These are phyloP conservation scores for Drosophila azteca DNA, from an alignment of 1,140 invertebrate species.

Conservation along the genomic window DNA sequence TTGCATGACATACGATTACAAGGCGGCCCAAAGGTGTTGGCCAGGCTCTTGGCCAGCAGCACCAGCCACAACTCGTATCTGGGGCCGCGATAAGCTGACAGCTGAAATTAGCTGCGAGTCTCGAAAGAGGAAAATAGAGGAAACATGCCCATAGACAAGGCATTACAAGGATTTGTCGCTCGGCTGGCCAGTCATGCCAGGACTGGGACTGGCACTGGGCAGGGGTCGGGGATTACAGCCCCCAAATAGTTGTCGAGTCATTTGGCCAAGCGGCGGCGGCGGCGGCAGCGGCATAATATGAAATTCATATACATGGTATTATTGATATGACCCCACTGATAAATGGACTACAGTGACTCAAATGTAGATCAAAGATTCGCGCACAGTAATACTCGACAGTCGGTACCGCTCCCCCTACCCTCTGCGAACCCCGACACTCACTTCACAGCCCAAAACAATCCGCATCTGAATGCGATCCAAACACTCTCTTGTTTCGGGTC, in stretches of 20 bases:
- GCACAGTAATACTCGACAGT: not conserved
- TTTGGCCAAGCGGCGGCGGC: conserved; percentile 3
- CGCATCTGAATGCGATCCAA: conserved; percentile 44
- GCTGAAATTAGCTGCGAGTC: conserved; percentile 78
- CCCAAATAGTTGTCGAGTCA: conserved; percentile 52
- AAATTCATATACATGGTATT: conserved; percentile 64
- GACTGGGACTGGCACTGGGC: not conserved
- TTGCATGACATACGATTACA: conserved; percentile 11
- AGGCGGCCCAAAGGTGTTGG: conserved; percentile 57
- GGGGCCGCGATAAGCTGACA: conserved; percentile 73
- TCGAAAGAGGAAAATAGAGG: conserved; percentile 28
- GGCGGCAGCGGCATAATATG: conserved; percentile 38
- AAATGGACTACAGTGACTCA: conserved; percentile 64
- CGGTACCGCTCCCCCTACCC: too few species aligned
- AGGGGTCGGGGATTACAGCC: not conserved
- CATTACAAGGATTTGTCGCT: conserved; percentile 75
- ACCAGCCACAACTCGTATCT: not conserved
- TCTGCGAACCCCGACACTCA: too few species aligned
- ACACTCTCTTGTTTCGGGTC: conserved; percentile 39
- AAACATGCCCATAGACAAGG: conserved; percentile 79
- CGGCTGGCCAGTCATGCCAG: conserved; percentile 35
- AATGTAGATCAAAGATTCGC: conserved; percentile 68
- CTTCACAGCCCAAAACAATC: conserved; percentile 30
- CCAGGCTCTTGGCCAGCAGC: conserved; percentile 57
- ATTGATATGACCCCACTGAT: conserved; percentile 77